A percentile compares a stretch with the other conserved stretches of the same genome.
These are phyloP conservation scores for Donacobius atricapilla DNA, from an alignment of 2,113 vertebrate genomes.

Conservation along the genomic window DNA sequence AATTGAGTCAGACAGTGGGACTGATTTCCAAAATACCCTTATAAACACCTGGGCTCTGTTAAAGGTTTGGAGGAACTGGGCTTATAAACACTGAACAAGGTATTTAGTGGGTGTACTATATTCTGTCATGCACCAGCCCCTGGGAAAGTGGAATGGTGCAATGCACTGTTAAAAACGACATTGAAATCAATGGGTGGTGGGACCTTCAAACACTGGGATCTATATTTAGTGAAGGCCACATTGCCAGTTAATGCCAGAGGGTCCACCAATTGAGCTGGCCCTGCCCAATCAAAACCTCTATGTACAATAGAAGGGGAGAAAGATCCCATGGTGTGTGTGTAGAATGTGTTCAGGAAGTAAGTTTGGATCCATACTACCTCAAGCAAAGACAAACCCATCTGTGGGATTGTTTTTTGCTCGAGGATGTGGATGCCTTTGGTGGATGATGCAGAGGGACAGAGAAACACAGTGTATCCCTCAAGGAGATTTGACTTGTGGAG, in stretches of 20 bases:
- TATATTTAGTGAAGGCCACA: background rate
- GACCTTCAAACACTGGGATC: background rate
- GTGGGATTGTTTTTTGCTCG: background rate
- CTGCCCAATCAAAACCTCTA: background rate
- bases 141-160: background rate
- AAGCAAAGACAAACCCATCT: background rate
- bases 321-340: background rate
- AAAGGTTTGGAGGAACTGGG: background rate
- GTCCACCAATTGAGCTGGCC: background rate
- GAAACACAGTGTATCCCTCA: background rate
- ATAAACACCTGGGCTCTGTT: background rate
- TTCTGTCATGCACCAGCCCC: background rate
- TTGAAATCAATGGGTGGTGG: background rate
- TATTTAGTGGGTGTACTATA: background rate
- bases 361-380: background rate
- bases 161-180: background rate
- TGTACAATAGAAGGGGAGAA: background rate
- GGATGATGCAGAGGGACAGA: background rate
- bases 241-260: background rate
- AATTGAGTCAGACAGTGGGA: background rate
- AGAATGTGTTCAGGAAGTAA: background rate
- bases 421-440: background rate
- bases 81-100: background rate
- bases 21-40: background rate
- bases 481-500: background rate